Evolutionary conservation across 2,797 vertebrate species (phyloP).

Genomic region (Odontamblyopus rebecca): DNA sequence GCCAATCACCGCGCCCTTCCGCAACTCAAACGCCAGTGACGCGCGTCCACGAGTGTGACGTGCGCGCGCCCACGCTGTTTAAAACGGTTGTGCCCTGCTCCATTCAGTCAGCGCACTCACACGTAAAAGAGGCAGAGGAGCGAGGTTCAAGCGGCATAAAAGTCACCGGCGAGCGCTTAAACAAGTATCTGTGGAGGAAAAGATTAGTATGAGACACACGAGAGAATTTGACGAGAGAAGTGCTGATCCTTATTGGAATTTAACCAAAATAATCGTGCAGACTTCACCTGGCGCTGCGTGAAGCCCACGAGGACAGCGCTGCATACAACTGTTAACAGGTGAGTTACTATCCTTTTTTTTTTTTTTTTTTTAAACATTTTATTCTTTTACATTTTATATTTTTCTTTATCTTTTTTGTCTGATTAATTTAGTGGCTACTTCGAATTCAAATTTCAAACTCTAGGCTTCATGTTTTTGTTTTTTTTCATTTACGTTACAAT

Average conservation of each 20-base stretch:
- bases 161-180: background rate
- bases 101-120: slow-evolving; percentile 25
- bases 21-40: slow-evolving; percentile 10
- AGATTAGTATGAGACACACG: background rate
- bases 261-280: background rate
- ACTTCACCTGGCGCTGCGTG: slow-evolving; percentile 17
- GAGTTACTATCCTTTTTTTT: slow-evolving; percentile 3
- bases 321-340: slow-evolving; percentile 66
- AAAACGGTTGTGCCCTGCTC: slow-evolving; percentile 31
- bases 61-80: slow-evolving; percentile 57
- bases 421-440: background rate
- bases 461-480: too few relatives aligned
- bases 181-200: background rate
- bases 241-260: background rate
- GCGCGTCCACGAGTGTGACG: slow-evolving; percentile 51
- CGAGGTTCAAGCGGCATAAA: background rate
- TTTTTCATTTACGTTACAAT: background rate
- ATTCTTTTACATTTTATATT: too few relatives aligned
- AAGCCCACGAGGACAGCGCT: slow-evolving; percentile 46
- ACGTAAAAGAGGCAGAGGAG: background rate
- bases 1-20: background rate
- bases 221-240: background rate
- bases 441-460: background rate
- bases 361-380: background rate
- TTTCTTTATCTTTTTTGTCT: background rate